Evolutionary conservation across 2,888 invertebrate species (phyloP).

Genomic region (Mantis religiosa): DNA sequence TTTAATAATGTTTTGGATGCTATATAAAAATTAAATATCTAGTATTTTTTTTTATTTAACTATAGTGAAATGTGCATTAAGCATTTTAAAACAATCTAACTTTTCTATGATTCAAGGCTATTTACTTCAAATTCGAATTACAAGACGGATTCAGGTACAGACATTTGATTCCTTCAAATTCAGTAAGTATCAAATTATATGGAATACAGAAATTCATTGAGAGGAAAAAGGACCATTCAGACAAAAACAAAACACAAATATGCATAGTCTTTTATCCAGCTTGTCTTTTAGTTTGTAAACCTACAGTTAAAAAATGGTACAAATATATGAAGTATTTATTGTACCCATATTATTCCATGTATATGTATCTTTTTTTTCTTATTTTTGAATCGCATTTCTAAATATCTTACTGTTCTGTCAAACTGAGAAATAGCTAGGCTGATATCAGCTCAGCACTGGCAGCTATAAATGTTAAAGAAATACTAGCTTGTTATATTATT

Average conservation of each 20-base stretch:
- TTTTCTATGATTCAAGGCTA: not conserved
- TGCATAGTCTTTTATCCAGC: not conserved
- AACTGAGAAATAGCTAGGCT: no score
- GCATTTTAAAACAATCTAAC: not conserved
- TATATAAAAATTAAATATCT: not conserved
- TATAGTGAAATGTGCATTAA: not conserved
- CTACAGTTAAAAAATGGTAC: not conserved
- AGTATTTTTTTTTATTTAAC: not conserved
- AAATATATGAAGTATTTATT: no score
- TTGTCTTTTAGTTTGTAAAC: not conserved
- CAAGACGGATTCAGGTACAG: not conserved
- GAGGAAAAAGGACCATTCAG: not conserved
- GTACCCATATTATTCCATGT: no score
- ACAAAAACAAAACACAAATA: not conserved
- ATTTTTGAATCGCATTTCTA: no score
- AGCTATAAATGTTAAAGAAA: no score
- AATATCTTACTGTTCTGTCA: no score
- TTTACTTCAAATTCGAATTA: not conserved
- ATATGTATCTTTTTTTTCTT: no score
- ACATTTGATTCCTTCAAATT: not conserved
- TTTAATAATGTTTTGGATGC: not conserved
- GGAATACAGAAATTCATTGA: not conserved
- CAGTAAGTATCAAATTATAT: not conserved
- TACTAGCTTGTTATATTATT: no score
- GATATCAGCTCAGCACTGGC: no score